Base-by-base conservation (phyloP, 1,140 invertebrate genomes). In the Sweltsa coloradensis region DNA sequence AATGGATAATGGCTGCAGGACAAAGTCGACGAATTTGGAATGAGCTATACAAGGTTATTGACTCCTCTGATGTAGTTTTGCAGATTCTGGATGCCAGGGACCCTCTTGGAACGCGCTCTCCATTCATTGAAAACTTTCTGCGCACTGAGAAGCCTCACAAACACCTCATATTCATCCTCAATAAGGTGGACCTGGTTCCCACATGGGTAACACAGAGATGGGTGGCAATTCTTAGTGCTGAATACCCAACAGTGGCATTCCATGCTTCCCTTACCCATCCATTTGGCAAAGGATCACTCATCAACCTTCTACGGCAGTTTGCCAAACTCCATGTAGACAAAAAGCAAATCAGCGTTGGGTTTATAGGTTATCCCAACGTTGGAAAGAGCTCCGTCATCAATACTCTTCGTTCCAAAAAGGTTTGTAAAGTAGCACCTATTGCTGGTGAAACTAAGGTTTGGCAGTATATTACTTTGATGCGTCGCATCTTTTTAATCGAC, bases 371-470 rank as follows among this genome's bases (percentile, higher is more conserved):
- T 68, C 97, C 97, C 3, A 99, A 99, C 75, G 91, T 93, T 9
- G 97, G 97, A 0, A 99, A 99, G 70, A 97, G 92, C 51, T 98
- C 94, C 6, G 81, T 99, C 18, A 98, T 99, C 45, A 99, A 99
- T 65, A 92, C 96, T 0, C 63, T 99, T 23, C 75, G 88, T 50
- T 83, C 86, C 1, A 95, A 96, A 60, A 95, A 95, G 67, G 91
- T 96, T 2, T 97, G 96, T 64, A 99, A 97, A 66, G 93, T 97
- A 3, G 96, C 97, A 9, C 97, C 97, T 5, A 91, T 99, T 59
- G 94, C 97, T 52, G 97, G 97, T 5, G 96, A 99, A 72, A 99
- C 97, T 0, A 99, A 99, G 76, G 89, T 94, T 1, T 99, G 97
- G 97, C 97, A 99, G 62, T 99, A 99, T 61, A 95, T 99, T 40